phyloP scores from a whole-genome alignment of 2,113 vertebrate species.

The Laticauda colubrina region DNA sequence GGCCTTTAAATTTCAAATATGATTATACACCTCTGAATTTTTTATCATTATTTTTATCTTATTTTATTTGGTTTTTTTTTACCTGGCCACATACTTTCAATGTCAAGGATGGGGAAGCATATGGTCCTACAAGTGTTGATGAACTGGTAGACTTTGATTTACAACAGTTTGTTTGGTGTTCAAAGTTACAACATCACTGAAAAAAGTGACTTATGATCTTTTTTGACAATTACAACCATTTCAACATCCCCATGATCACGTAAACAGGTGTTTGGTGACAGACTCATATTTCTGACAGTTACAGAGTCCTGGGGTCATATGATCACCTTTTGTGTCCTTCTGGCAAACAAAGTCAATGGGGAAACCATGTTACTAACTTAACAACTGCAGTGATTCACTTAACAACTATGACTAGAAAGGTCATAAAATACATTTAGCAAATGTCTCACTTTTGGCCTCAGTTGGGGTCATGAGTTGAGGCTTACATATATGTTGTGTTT shows the following conservation, averaged over 20 bases:
- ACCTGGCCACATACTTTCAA: neutral
- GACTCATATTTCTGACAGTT: too few relatives aligned
- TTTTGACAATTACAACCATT: too few relatives aligned
- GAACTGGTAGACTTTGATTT: neutral
- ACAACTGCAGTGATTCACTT: neutral
- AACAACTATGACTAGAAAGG: neutral
- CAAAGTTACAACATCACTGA: too few relatives aligned
- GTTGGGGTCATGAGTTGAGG: neutral
- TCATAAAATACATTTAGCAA: neutral
- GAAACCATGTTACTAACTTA: too few relatives aligned
- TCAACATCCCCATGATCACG: too few relatives aligned
- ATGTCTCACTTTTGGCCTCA: neutral
- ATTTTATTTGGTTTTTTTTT: neutral
- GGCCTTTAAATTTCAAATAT: neutral
- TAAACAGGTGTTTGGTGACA: too few relatives aligned
- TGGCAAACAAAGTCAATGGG: too few relatives aligned
- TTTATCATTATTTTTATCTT: neutral
- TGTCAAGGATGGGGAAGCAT: neutral
- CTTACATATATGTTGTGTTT: neutral
- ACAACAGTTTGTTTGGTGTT: too few relatives aligned
- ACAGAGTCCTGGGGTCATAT: too few relatives aligned
- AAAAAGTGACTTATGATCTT: too few relatives aligned
- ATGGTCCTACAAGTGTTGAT: neutral
- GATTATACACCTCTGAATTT: neutral
- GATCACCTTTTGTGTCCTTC: too few relatives aligned